These are phyloP conservation scores for Drosophila pectinifera DNA, from an alignment of 1,140 invertebrate genomes.

Conservation along the genomic window DNA sequence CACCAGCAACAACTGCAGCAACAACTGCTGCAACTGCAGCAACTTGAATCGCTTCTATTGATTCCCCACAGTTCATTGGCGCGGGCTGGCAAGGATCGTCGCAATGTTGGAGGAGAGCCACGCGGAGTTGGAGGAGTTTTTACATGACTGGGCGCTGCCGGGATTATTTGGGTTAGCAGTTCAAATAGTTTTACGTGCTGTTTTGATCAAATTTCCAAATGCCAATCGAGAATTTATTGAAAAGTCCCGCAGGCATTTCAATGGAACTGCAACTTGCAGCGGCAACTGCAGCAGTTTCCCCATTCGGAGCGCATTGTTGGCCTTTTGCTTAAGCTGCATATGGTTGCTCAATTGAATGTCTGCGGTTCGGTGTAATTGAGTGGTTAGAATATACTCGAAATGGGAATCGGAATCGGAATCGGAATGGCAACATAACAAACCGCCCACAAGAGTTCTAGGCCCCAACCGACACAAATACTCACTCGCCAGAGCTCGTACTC, in stretches of 20 bases:
- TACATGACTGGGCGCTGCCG: slow-evolving; percentile 25
- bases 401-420: slow-evolving; percentile 52
- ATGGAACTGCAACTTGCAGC: slow-evolving; percentile 13
- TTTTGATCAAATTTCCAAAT: slow-evolving; percentile 73
- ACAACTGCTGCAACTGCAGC: slow-evolving; percentile 13
- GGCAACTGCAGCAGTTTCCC: slow-evolving; percentile 26
- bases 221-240: slow-evolving; percentile 72
- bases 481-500: background rate
- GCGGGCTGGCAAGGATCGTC: slow-evolving; percentile 39
- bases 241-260: slow-evolving; percentile 49
- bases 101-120: background rate
- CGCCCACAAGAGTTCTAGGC: slow-evolving; percentile 23
- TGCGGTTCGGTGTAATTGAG: slow-evolving; percentile 70
- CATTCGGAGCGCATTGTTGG: slow-evolving; percentile 64
- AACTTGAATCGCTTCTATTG: slow-evolving; percentile 70
- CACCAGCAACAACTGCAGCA: slow-evolving; percentile 24
- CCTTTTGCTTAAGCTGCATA: slow-evolving; percentile 53
- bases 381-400: slow-evolving; percentile 66
- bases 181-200: slow-evolving; percentile 81
- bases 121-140: background rate
- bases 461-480: slow-evolving; percentile 13
- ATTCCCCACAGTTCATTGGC: slow-evolving; percentile 77
- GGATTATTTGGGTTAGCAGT: slow-evolving; percentile 79
- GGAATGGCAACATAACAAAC: slow-evolving; percentile 53
- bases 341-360: slow-evolving; percentile 73